Evolutionary conservation across 2,113 vertebrate genomes (phyloP).

Genomic region (Micronycteris hirsuta): DNA sequence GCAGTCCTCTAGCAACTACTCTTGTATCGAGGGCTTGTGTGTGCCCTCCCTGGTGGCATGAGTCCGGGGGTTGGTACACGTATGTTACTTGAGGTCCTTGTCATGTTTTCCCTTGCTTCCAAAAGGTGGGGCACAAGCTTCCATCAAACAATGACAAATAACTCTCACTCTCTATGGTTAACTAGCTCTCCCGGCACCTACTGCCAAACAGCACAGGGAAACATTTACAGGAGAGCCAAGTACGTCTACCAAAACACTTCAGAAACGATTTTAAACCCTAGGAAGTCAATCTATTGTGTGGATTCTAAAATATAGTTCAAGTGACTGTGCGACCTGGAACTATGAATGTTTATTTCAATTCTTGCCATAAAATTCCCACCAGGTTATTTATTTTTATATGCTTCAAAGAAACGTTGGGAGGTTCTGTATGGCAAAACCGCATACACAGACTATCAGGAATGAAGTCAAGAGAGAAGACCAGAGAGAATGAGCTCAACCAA

Average conservation of each 20-base stretch:
- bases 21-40: neutral
- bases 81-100: neutral
- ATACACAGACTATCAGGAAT: neutral
- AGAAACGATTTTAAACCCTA: neutral
- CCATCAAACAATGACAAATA: neutral
- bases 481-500: neutral
- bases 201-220: neutral
- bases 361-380: neutral
- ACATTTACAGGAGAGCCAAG: neutral
- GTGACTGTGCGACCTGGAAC: neutral
- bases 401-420: neutral
- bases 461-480: neutral
- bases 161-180: neutral
- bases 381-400: neutral
- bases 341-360: slow-evolving; percentile 1
- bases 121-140: neutral
- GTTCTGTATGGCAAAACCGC: neutral
- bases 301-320: neutral
- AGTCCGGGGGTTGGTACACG: no score
- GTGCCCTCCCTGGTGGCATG: neutral
- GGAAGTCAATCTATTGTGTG: neutral
- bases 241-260: neutral
- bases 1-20: neutral
- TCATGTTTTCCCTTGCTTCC: neutral
- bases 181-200: neutral